A percentile compares a stretch with the other conserved stretches of the same genome.
These are phyloP conservation scores for Capromys pilorides DNA, from an alignment of 2,797 vertebrate genomes.

Conservation along the genomic window DNA sequence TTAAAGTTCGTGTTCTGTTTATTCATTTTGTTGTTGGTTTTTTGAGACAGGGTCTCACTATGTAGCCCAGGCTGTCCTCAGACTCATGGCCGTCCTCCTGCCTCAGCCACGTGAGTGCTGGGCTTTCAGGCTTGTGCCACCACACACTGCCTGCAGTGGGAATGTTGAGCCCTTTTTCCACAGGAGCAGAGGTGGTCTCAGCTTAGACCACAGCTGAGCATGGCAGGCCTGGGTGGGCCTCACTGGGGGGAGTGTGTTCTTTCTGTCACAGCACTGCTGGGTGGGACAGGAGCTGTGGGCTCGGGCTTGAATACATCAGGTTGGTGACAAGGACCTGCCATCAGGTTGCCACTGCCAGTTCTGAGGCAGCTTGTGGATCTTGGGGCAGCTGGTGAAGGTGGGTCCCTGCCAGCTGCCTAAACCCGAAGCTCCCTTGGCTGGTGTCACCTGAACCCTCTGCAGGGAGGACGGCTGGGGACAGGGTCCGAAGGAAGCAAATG, in stretches of 20 bases:
- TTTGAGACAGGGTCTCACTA: not conserved
- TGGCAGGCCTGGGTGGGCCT: not conserved
- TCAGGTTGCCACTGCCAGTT: slow-evolving; percentile 14
- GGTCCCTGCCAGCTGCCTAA: not conserved
- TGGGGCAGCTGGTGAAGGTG: slow-evolving; percentile 48
- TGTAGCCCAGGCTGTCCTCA: not conserved
- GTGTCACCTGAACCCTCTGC: not conserved
- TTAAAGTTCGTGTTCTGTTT: slow-evolving; percentile 27
- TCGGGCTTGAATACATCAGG: not conserved
- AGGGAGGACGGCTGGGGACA: slow-evolving; percentile 60
- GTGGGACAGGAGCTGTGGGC: not conserved
- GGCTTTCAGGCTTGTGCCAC: not conserved
- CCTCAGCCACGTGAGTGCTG: not conserved
- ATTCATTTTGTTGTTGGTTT: not conserved
- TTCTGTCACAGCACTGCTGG: not conserved
- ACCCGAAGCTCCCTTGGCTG: slow-evolving; percentile 32
- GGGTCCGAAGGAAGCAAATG: not conserved
- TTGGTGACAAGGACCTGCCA: slow-evolving; percentile 22
- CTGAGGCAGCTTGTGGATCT: not conserved
- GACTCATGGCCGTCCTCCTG: not conserved
- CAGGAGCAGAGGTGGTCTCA: not conserved
- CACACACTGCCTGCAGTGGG: not conserved
- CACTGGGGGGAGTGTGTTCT: not conserved
- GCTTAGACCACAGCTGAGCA: not conserved
- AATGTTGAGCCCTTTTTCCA: not conserved